Percentiles rank a stretch among this genome's conserved stretches.
Conservation (phyloP, 2,113 vertebrate genomes). For the Melanocharis versteri region DNA sequence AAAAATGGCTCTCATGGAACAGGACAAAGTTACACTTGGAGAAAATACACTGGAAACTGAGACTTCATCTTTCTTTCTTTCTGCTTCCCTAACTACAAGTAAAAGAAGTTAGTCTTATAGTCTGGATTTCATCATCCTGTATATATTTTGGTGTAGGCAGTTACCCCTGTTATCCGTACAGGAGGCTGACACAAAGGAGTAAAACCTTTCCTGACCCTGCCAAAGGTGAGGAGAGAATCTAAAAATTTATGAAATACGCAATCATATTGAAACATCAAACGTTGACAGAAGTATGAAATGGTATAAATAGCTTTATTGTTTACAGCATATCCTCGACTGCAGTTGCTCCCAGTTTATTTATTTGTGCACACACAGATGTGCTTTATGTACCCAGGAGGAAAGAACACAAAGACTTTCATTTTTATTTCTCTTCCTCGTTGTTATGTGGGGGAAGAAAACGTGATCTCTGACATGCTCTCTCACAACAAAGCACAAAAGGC, state of each 20-base stretch:
- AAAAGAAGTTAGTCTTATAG: neutral
- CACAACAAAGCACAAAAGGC: neutral
- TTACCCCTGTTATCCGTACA: neutral
- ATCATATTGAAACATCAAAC: neutral
- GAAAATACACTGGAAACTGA: neutral
- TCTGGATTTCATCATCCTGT: neutral
- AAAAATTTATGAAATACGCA: neutral
- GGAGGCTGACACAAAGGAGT: neutral
- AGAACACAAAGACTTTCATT: neutral
- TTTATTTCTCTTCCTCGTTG: neutral
- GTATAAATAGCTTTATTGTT: neutral
- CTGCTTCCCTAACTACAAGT: neutral
- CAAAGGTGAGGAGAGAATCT: neutral
- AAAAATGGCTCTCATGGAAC: neutral
- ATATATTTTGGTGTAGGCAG: neutral
- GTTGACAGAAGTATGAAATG: neutral
- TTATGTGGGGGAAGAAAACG: neutral
- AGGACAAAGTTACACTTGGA: neutral
- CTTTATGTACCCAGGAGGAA: neutral
- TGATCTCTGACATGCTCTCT: neutral
- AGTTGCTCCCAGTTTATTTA: neutral
- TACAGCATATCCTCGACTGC: neutral
- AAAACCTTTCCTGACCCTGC: neutral
- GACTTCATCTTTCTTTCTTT: neutral
- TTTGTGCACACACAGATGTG: neutral